These are phyloP conservation scores for Numenius phaeopus DNA, from an alignment of 2,797 vertebrate species.

Conservation along the genomic window DNA sequence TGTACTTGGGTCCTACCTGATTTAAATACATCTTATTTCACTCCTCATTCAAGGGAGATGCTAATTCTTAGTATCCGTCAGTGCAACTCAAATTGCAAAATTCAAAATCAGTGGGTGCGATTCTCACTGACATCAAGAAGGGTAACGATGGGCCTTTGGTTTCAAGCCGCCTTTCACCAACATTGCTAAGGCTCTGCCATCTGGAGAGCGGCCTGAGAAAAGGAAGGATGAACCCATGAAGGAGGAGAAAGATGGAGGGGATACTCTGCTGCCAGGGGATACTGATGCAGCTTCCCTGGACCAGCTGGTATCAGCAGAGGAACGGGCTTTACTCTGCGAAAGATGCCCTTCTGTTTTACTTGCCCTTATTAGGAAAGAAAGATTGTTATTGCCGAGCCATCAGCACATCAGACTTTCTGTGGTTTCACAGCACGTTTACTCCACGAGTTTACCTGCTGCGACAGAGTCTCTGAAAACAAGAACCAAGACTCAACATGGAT, in stretches of 20 bases:
- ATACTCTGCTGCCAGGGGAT: not conserved
- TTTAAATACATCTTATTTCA: not conserved
- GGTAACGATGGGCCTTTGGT: conserved; percentile 21
- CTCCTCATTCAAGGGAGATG: not conserved
- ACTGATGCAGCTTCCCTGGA: not conserved
- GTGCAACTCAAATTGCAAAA: not conserved
- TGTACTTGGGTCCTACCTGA: not conserved
- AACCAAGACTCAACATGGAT: not conserved
- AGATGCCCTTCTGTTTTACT: not conserved
- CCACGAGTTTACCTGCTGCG: not conserved
- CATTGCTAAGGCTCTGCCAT: not conserved
- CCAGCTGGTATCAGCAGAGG: not conserved
- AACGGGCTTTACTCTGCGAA: not conserved
- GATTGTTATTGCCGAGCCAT: not conserved
- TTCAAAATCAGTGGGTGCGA: not conserved
- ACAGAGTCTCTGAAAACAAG: not conserved
- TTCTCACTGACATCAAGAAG: not conserved
- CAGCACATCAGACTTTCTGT: not conserved
- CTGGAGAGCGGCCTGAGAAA: not conserved
- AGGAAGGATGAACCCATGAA: not conserved
- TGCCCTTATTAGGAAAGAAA: not conserved
- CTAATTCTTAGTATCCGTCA: not conserved
- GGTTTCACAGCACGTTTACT: not conserved
- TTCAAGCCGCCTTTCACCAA: conserved; percentile 1
- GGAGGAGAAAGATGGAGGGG: not conserved